Conservation (phyloP, 2,888 invertebrate species). For the Drosophila meridiana region DNA sequence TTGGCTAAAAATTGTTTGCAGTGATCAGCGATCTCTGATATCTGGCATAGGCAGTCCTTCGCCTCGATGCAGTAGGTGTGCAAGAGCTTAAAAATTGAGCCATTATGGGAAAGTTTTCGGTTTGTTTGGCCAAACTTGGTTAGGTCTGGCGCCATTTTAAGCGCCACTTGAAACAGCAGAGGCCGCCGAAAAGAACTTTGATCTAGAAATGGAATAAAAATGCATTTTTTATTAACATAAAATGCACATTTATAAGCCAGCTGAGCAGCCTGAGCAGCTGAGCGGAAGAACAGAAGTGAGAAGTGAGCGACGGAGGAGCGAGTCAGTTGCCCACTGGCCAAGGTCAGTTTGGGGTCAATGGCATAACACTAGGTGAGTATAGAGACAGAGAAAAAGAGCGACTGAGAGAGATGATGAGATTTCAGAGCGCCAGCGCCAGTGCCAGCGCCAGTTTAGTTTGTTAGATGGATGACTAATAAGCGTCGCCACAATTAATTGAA, state of each 20-base stretch:
- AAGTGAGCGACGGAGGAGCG: neutral
- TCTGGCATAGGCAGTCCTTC: constrained; percentile 55
- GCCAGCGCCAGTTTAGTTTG: constrained; percentile 70
- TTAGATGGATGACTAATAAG: constrained; percentile 85
- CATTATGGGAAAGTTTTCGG: constrained; percentile 68
- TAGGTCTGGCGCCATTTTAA: constrained; percentile 72
- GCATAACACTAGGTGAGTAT: constrained; percentile 53
- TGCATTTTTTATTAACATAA: constrained; percentile 63
- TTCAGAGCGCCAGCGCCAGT: constrained; percentile 55
- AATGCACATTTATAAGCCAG: constrained; percentile 59
- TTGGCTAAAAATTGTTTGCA: constrained; percentile 81
- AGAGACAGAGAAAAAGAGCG: constrained; percentile 19
- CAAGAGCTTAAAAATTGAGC: constrained; percentile 77
- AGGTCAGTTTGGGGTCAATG: constrained; percentile 73
- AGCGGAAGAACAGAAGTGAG: constrained; percentile 12
- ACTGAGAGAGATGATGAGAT: constrained; percentile 33
- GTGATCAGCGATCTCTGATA: constrained; percentile 61
- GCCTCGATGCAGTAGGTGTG: constrained; percentile 53
- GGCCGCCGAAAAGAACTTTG: constrained; percentile 49
- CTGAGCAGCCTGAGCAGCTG: constrained; percentile 11
- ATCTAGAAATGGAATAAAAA: constrained; percentile 56
- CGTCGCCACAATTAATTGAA: constrained; percentile 83
- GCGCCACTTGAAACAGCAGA: constrained; percentile 72
- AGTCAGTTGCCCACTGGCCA: constrained; percentile 41
- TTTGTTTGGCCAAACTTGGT: constrained; percentile 4